Base-by-base conservation (phyloP, 2,888 invertebrate species). In the Norana najaformis region DNA sequence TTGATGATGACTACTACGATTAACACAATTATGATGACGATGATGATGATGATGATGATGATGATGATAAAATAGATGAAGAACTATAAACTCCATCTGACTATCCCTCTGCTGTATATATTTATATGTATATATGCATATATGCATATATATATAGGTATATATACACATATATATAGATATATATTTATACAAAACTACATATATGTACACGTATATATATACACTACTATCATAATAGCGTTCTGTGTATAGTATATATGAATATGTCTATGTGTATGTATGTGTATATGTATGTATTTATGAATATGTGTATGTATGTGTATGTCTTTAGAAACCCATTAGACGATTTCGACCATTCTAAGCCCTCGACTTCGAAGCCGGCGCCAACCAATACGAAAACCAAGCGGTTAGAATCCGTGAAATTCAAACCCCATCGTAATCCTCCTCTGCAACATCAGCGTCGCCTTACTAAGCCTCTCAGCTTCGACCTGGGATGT, bases 291-390 rank as follows among this genome's bases (percentile, higher is more conserved):
- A n/a, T n/a, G n/a, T n/a, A n/a, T n/a, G n/a, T n/a, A n/a, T n/a
- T n/a, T n/a, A n/a, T n/a, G n/a, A n/a, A n/a, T n/a, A n/a, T n/a
- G n/a, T n/a, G 23, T 23, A 47, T 23, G 11, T 2, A 47, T 23
- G n/a, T 14, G 14, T 14, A 47, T 47, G 47, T 47, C 47, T 47
- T 47, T 47, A 47, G 69, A 69, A 30, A 69, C 30, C 11, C 69
- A n/a, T 69, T 69, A 69, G 69, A 69, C 69, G 69, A n/a, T 69
- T n/a, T 69, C 69, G 69, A 69, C n/a, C n/a, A n/a, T n/a, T n/a
- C 69, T n/a, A 69, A 69, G 8, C 30, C 69, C 8, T 69, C 69
- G 30, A n/a, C n/a, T 69, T 69, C 30, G 11, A 69, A 69, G 69
- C n/a, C n/a, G n/a, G 30, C 69, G 30, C n/a, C n/a, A n/a, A 3